phyloP scores from a whole-genome alignment of 2,797 vertebrate species.

The Megalops cyprinoides region DNA sequence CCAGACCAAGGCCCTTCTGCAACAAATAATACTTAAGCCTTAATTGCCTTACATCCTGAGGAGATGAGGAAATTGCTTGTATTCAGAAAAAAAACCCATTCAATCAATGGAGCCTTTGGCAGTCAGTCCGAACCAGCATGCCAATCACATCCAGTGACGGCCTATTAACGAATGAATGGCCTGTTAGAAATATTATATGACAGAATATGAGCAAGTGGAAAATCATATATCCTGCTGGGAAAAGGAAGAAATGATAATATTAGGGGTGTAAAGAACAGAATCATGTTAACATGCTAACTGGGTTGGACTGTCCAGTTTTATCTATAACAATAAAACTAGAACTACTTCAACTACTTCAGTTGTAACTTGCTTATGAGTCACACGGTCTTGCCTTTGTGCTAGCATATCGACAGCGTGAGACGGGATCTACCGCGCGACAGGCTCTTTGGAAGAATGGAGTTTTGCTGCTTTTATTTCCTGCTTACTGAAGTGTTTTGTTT shows the following conservation, averaged over 20 bases:
- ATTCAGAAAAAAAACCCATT: constrained; percentile 34
- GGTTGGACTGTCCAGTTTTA: background rate
- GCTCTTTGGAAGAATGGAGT: too few relatives aligned
- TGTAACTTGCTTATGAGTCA: background rate
- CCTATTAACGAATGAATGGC: background rate
- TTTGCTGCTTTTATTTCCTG: background rate
- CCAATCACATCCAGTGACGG: background rate
- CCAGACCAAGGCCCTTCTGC: constrained; percentile 36
- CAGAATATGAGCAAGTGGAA: constrained; percentile 1
- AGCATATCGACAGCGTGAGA: background rate
- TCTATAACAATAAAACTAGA: background rate
- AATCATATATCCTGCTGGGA: background rate
- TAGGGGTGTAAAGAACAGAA: too few relatives aligned
- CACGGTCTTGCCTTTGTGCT: background rate
- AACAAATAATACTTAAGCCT: constrained; percentile 39
- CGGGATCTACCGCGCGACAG: background rate
- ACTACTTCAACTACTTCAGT: background rate
- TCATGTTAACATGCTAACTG: background rate
- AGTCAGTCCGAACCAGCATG: background rate
- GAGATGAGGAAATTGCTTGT: constrained; percentile 33
- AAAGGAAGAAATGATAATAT: background rate
- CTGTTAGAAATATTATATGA: too few relatives aligned
- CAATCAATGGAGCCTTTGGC: background rate
- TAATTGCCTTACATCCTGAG: constrained; percentile 54
- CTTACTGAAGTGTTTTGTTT: background rate